Conservation (phyloP, 2,113 vertebrate genomes). For the Malaclemys terrapin region DNA sequence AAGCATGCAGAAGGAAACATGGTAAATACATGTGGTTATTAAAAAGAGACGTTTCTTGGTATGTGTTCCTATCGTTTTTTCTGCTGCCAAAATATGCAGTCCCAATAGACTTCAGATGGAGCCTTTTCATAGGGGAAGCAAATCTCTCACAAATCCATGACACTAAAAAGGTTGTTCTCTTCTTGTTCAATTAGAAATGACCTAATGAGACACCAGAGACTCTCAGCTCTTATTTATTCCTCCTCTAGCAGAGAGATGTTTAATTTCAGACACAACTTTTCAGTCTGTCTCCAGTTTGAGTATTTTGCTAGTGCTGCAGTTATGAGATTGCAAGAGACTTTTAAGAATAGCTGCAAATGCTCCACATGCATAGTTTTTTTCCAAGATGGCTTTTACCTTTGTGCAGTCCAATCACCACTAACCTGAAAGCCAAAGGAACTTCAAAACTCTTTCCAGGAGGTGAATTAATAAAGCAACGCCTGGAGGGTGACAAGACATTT, state of each 20-base stretch:
- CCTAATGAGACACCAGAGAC: neutral
- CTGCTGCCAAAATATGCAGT: accelerated
- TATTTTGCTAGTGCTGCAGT: neutral
- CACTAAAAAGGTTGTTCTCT: neutral
- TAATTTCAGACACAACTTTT: neutral
- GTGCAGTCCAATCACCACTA: accelerated
- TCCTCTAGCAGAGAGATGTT: neutral
- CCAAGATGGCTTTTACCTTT: accelerated
- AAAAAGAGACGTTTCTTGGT: neutral
- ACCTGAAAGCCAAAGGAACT: neutral
- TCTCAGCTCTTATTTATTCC: neutral
- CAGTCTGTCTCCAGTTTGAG: accelerated
- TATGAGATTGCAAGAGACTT: accelerated
- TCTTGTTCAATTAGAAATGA: neutral
- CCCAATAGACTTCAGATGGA: neutral
- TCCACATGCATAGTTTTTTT: accelerated
- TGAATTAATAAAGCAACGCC: neutral
- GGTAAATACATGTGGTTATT: neutral
- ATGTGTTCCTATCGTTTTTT: neutral
- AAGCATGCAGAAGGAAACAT: neutral
- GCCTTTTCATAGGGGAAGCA: accelerated
- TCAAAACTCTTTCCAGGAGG: accelerated
- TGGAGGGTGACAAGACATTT: neutral
- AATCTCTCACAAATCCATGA: accelerated
- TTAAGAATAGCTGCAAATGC: neutral